Evolutionary conservation across 1,140 invertebrate genomes (phyloP).

Genomic region (Venustaconcha ellipsiformis): DNA sequence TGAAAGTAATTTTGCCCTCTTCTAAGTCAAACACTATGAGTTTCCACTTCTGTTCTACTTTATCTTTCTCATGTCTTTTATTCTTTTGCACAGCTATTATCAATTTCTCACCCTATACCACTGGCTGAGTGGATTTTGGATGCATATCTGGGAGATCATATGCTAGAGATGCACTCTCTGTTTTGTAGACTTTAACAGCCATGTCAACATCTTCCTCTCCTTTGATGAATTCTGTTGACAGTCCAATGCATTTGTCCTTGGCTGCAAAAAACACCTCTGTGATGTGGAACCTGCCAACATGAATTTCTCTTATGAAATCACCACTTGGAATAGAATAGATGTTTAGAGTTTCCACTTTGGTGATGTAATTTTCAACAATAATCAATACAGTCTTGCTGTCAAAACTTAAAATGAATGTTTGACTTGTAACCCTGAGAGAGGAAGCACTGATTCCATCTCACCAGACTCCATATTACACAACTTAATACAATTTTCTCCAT

Average conservation of each 20-base stretch:
- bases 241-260: conserved; percentile 14
- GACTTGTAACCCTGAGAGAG: conserved; percentile 31
- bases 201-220: not conserved
- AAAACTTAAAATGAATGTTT: conserved; percentile 21
- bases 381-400: too few species aligned
- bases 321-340: not conserved
- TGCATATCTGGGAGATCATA: conserved; percentile 28
- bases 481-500: conserved; percentile 30
- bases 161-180: not conserved
- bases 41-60: conserved; percentile 23
- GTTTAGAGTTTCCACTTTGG: conserved; percentile 19
- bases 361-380: not conserved
- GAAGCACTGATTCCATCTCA: conserved; percentile 9
- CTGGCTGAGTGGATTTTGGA: conserved; percentile 24
- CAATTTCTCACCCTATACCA: conserved; percentile 15
- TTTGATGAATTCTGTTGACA: too few species aligned
- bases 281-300: conserved; percentile 12
- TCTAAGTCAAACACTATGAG: conserved; percentile 29
- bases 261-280: conserved; percentile 21
- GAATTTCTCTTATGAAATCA: not conserved
- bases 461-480: conserved; percentile 38
- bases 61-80: not conserved
- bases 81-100: conserved; percentile 10
- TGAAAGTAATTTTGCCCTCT: conserved; percentile 23
- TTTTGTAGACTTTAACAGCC: not conserved